phyloP scores from a whole-genome alignment of 2,888 invertebrate species.

The Achlya flavicornis region DNA sequence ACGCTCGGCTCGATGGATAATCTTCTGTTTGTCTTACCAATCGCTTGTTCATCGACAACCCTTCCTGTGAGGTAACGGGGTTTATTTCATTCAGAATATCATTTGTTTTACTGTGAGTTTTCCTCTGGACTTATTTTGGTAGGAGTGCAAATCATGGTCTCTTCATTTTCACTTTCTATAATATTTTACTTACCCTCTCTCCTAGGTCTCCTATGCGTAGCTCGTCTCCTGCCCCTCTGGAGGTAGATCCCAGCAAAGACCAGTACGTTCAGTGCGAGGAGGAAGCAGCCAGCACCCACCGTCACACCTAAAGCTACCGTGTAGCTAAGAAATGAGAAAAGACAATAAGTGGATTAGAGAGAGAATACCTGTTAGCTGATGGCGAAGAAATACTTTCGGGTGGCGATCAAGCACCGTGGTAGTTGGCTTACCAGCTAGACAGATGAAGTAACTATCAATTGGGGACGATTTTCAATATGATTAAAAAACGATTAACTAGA shows the following conservation, averaged over 20 bases:
- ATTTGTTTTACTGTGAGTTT: no score
- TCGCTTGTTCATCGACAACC: not conserved
- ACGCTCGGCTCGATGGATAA: not conserved
- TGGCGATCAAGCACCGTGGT: no score
- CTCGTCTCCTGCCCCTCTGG: slow-evolving; percentile 85
- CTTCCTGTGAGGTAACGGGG: not conserved
- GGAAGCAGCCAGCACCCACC: slow-evolving; percentile 89
- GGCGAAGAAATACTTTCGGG: no score
- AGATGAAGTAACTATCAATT: no score
- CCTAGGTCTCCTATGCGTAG: slow-evolving; percentile 54
- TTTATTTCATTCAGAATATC: not conserved
- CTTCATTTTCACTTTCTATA: no score
- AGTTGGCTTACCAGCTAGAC: no score
- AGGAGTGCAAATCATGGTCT: no score
- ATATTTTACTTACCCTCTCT: slow-evolving; percentile 57
- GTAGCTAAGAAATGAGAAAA: slow-evolving; percentile 77
- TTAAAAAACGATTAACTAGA: no score
- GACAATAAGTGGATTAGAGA: no score
- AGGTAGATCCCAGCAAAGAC: slow-evolving; percentile 91
- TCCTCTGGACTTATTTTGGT: no score
- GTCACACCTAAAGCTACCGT: slow-evolving; percentile 91
- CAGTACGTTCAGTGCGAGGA: slow-evolving; percentile 88
- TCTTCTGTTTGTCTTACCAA: not conserved
- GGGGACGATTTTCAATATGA: no score
- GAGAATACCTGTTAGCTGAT: no score